Percentiles rank a stretch among this genome's conserved stretches.
Evolutionary conservation across 2,797 vertebrate genomes (phyloP).

Genomic region (Aldrovandia affinis): DNA sequence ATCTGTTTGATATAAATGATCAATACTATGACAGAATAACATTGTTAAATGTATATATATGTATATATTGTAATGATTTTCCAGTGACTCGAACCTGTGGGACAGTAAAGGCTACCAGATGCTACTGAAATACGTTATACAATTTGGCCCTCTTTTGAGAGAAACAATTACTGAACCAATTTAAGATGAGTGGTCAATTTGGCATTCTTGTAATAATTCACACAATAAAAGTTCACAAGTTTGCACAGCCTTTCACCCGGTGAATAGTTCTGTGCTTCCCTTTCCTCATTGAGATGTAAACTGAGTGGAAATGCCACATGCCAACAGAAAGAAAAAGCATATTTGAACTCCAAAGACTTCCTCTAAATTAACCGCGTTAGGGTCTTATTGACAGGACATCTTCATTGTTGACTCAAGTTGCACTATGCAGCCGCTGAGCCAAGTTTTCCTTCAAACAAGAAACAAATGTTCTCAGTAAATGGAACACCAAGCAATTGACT

Average conservation of each 20-base stretch:
- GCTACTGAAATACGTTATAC: conserved; percentile 25
- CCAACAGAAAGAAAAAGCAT: conserved; percentile 15
- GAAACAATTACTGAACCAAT: not conserved
- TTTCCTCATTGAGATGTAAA: conserved; percentile 32
- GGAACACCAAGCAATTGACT: not conserved
- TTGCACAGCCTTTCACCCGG: not conserved
- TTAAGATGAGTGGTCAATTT: not conserved
- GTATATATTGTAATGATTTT: conserved; percentile 15
- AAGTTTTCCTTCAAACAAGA: not conserved
- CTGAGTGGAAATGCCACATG: conserved; percentile 7
- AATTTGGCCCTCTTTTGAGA: conserved; percentile 9
- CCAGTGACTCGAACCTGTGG: conserved; percentile 8
- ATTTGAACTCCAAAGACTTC: conserved; percentile 4
- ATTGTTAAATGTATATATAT: too few species aligned
- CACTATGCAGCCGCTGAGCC: not conserved
- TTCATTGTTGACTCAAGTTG: conserved; percentile 21
- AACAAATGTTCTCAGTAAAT: conserved; percentile 14
- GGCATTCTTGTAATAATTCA: conserved; percentile 18
- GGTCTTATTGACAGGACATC: conserved; percentile 20
- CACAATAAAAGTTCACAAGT: not conserved
- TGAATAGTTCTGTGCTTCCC: conserved; percentile 4
- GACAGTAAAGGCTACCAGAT: conserved; percentile 30
- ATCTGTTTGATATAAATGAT: too few species aligned
- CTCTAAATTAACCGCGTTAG: conserved; percentile 20
- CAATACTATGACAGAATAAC: too few species aligned